These are phyloP conservation scores for Nannoperca obscura DNA, from an alignment of 2,797 vertebrate species.

Conservation along the genomic window DNA sequence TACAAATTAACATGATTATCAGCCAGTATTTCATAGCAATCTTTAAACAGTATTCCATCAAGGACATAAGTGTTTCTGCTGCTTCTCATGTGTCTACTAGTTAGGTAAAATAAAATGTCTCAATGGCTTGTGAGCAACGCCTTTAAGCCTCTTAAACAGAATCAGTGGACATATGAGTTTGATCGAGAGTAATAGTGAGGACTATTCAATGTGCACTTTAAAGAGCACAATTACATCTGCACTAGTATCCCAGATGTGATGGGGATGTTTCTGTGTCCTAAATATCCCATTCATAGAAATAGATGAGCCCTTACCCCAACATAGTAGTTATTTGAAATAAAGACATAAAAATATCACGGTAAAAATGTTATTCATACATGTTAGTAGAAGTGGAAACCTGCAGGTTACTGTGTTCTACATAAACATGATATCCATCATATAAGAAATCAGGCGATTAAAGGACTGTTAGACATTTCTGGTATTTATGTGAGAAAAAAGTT, in stretches of 20 bases:
- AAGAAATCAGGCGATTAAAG: neutral
- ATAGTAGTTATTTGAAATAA: neutral
- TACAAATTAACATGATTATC: slow-evolving; percentile 10
- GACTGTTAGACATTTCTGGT: neutral
- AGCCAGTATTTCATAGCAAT: neutral
- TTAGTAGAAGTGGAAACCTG: neutral
- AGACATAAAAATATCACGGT: neutral
- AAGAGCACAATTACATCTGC: slow-evolving; percentile 1
- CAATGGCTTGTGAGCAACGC: neutral
- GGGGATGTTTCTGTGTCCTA: neutral
- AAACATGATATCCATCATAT: neutral
- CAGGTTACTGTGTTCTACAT: neutral
- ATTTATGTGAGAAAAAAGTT: neutral
- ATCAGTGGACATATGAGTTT: slow-evolving; percentile 22
- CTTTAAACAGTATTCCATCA: slow-evolving; percentile 5
- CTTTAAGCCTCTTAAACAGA: slow-evolving; percentile 35
- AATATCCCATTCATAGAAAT: neutral
- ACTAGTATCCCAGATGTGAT: neutral
- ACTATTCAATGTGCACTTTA: slow-evolving; percentile 7
- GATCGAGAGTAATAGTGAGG: slow-evolving; percentile 11
- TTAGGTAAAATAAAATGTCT: neutral
- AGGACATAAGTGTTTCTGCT: neutral
- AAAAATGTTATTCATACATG: neutral
- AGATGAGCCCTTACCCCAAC: neutral
- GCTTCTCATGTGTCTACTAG: neutral